Evolutionary conservation across 2,888 invertebrate species (phyloP).

Genomic region (Idaea straminata): DNA sequence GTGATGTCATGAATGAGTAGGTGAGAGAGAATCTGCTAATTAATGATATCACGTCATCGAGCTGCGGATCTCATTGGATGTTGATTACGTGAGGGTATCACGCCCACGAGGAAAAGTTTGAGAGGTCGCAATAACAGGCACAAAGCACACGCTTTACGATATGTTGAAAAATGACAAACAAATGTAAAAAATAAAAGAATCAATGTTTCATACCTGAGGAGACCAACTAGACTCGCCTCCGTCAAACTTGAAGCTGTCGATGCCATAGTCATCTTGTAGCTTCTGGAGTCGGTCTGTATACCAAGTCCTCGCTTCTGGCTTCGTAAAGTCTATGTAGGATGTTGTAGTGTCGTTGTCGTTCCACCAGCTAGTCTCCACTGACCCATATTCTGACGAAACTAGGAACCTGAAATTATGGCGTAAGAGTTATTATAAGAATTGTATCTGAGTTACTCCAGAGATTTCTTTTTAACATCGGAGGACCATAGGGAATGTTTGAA

Average conservation of each 20-base stretch:
- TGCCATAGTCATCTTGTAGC: constrained; percentile 80
- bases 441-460: not conserved
- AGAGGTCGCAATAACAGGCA: too few relatives aligned
- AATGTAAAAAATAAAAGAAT: too few relatives aligned
- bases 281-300: constrained; percentile 69
- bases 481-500: too few relatives aligned
- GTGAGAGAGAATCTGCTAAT: too few relatives aligned
- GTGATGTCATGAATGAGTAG: too few relatives aligned
- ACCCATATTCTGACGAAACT: constrained; percentile 68
- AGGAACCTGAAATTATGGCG: constrained; percentile 53
- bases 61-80: too few relatives aligned
- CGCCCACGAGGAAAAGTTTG: too few relatives aligned
- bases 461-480: too few relatives aligned
- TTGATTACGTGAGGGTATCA: too few relatives aligned
- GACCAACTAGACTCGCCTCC: constrained; percentile 87
- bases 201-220: constrained; percentile 70
- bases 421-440: not conserved
- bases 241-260: constrained; percentile 90
- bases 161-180: too few relatives aligned
- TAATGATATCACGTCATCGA: too few relatives aligned
- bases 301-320: constrained; percentile 82
- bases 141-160: too few relatives aligned
- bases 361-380: constrained; percentile 77
- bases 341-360: constrained; percentile 73
- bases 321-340: constrained; percentile 86